phyloP scores from a whole-genome alignment of 2,113 vertebrate genomes.

The Tonatia bakeri region DNA sequence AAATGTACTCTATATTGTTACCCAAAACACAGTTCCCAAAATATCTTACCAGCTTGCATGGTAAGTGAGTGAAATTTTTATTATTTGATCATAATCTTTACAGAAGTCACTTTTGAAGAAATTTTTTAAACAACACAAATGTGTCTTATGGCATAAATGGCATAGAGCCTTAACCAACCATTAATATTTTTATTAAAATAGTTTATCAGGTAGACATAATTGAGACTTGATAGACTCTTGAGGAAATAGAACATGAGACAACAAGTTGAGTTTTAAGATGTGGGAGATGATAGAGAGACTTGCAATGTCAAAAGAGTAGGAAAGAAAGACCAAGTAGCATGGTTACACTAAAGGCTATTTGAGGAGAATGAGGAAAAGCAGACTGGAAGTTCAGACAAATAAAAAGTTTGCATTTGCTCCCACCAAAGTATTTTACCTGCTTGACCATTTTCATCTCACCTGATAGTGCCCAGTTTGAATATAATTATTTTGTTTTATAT shows the following conservation, averaged over 20 bases:
- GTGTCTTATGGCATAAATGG: not conserved
- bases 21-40: not conserved
- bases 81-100: not conserved
- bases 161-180: not conserved
- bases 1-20: not conserved
- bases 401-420: not conserved
- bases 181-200: not conserved
- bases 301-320: not conserved
- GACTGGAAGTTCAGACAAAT: not conserved
- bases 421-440: not conserved
- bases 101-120: not conserved
- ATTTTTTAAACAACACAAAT: not conserved
- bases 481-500: slow-evolving; percentile 25
- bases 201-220: not conserved
- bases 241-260: not conserved
- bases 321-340: not conserved
- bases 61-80: not conserved
- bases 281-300: not conserved
- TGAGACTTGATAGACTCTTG: not conserved
- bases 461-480: not conserved
- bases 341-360: not conserved
- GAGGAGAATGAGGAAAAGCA: not conserved
- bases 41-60: not conserved
- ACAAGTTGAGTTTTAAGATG: not conserved
- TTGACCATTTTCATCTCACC: not conserved